A percentile compares a stretch with the other conserved stretches of the same genome.
These are phyloP conservation scores for Rhynchopsitta pachyrhyncha DNA, from an alignment of 2,113 vertebrate species.

Conservation along the genomic window DNA sequence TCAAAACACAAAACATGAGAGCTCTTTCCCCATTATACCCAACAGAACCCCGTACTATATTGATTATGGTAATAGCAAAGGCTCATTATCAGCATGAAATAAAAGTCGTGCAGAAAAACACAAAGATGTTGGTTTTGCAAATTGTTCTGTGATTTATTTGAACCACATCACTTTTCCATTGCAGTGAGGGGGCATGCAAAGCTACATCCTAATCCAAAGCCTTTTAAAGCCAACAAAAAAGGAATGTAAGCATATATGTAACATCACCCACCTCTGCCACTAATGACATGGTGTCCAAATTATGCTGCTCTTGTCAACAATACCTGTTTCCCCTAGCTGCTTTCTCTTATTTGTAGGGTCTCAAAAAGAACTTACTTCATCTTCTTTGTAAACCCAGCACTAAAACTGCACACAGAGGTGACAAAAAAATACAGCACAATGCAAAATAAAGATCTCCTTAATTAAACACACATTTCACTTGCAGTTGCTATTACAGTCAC, in stretches of 20 bases:
- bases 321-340: background rate
- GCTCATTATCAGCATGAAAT: background rate
- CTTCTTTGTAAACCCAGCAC: background rate
- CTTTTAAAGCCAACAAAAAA: background rate
- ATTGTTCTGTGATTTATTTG: background rate
- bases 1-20: background rate
- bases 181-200: background rate
- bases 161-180: background rate
- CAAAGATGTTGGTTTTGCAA: fast-evolving
- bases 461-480: background rate
- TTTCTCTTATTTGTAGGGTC: background rate
- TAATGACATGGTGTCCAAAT: background rate
- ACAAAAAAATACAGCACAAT: background rate
- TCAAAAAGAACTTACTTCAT: background rate
- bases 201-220: background rate
- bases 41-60: background rate
- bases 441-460: background rate
- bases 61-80: background rate
- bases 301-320: background rate
- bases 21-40: background rate
- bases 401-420: background rate
- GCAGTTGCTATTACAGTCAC: background rate
- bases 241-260: background rate
- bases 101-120: background rate
- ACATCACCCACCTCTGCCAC: background rate